Evolutionary conservation across 2,797 vertebrate species (phyloP).

Genomic region (Chloroceryle amazona): DNA sequence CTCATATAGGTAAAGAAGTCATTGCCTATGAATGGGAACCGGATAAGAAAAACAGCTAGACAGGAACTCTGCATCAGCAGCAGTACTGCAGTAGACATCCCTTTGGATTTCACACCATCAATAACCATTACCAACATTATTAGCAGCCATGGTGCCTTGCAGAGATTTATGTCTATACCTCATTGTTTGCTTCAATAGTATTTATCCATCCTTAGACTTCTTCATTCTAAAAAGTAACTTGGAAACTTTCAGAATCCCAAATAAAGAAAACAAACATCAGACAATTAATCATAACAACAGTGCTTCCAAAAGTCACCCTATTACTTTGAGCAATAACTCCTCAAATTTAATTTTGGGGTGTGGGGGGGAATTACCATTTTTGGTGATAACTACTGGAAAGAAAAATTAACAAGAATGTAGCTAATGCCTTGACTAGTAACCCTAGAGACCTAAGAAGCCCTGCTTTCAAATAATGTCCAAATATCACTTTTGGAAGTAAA

Average conservation of each 20-base stretch:
- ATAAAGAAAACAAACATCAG: not conserved
- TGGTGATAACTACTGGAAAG: not conserved
- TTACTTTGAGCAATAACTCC: not conserved
- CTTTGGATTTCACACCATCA: slow-evolving; percentile 9
- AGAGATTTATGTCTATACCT: not conserved
- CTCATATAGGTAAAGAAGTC: not conserved
- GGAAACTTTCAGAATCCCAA: not conserved
- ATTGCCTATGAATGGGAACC: not conserved
- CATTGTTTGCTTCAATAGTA: not conserved
- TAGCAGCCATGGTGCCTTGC: slow-evolving; percentile 5
- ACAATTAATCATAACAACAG: not conserved
- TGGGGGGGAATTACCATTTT: not conserved
- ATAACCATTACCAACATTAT: not conserved
- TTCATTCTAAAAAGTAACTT: not conserved
- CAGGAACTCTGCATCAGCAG: not conserved
- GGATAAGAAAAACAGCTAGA: not conserved
- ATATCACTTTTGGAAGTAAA: not conserved
- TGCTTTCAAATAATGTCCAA: not conserved
- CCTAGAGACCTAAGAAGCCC: not conserved
- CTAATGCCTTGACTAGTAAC: not conserved
- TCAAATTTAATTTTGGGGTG: not conserved
- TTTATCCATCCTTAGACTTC: not conserved
- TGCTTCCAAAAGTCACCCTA: not conserved
- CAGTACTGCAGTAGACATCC: not conserved
- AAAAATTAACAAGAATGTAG: not conserved